Evolutionary conservation across 2,888 invertebrate species (phyloP).

Genomic region (Lissocephala sabroskyi): DNA sequence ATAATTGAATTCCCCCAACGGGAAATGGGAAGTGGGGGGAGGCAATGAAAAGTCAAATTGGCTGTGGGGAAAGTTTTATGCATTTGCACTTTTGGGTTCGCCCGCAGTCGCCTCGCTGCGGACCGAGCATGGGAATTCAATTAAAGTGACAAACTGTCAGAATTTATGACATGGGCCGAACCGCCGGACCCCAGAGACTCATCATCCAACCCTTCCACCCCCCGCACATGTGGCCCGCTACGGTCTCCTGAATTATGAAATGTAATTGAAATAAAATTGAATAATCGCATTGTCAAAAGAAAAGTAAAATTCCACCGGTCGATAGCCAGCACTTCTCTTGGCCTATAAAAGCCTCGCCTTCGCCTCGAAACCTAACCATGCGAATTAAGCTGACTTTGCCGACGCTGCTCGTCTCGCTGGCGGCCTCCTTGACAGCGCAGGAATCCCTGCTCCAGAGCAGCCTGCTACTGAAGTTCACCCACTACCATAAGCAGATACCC

Average conservation of each 20-base stretch:
- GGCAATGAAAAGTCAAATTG: too few species aligned
- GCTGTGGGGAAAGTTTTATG: too few species aligned
- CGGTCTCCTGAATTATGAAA: constrained; percentile 52
- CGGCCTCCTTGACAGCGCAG: constrained; percentile 17
- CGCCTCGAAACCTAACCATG: too few species aligned
- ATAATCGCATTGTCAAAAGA: constrained; percentile 46
- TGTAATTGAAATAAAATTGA: constrained; percentile 62
- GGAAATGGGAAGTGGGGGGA: too few species aligned
- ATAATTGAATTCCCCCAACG: too few species aligned
- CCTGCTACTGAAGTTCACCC: constrained; percentile 61
- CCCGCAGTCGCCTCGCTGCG: too few species aligned
- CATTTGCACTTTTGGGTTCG: too few species aligned
- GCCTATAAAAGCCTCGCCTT: too few species aligned
- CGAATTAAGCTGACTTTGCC: not conserved
- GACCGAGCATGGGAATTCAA: constrained; percentile 47
- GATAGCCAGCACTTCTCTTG: not conserved
- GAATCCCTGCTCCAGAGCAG: constrained; percentile 46
- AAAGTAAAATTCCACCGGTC: constrained; percentile 51
- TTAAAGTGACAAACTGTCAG: constrained; percentile 61
- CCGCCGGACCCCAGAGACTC: constrained; percentile 7
- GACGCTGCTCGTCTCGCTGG: too few species aligned
- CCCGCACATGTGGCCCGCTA: not conserved
- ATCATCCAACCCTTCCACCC: constrained; percentile 2
- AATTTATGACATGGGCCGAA: constrained; percentile 56
- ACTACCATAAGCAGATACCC: constrained; percentile 63